Conservation (phyloP, 2,888 invertebrate species). For the Cosmia trapezina region DNA sequence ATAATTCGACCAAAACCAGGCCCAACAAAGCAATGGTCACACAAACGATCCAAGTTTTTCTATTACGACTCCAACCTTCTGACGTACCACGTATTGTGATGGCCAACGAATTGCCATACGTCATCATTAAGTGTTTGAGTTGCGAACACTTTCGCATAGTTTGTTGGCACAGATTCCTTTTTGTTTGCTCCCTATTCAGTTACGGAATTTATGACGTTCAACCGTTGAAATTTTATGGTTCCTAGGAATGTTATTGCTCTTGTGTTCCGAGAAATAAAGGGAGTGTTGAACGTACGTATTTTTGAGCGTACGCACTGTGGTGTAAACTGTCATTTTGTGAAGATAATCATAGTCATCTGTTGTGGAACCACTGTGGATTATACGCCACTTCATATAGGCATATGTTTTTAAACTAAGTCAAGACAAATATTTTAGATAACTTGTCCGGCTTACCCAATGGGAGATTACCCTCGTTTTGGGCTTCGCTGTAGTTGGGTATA, state of each 20-base stretch:
- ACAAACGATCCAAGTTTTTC: constrained; percentile 82
- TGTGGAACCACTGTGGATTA: neutral
- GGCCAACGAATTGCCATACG: constrained; percentile 59
- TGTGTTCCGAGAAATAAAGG: constrained; percentile 22
- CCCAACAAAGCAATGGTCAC: constrained; percentile 66
- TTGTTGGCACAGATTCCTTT: constrained; percentile 63
- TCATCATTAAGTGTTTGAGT: constrained; percentile 64
- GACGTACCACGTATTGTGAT: constrained; percentile 68
- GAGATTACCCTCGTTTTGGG: neutral
- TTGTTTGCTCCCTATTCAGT: constrained; percentile 56
- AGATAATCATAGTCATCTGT: neutral
- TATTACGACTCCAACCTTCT: constrained; percentile 75
- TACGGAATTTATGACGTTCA: constrained; percentile 58
- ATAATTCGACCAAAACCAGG: constrained; percentile 18
- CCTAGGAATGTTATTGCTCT: constrained; percentile 50
- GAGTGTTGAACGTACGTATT: neutral
- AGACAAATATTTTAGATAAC: neutral
- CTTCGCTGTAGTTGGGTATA: no score
- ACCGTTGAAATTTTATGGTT: constrained; percentile 57
- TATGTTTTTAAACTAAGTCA: neutral
- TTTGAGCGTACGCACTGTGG: neutral
- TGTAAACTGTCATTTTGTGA: neutral
- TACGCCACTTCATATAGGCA: no score
- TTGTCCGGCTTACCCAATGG: no score
- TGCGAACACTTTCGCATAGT: constrained; percentile 61